Conservation (phyloP, 2,797 vertebrate genomes). For the Pelodytes ibericus region DNA sequence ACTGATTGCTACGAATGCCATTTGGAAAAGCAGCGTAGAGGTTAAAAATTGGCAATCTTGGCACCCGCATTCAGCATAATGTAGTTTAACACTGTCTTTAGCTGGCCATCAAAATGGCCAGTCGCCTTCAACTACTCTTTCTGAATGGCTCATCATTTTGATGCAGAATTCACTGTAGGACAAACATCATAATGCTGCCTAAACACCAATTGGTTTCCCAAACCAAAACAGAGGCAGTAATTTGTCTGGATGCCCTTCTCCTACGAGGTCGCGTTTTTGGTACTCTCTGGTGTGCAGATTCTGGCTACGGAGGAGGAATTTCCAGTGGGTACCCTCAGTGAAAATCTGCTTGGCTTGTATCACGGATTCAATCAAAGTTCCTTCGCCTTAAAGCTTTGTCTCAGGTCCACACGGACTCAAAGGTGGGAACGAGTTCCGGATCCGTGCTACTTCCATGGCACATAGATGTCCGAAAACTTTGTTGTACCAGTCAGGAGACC, state of each 20-base stretch:
- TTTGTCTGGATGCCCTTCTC: neutral
- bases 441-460: constrained; percentile 81
- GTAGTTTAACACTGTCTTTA: neutral
- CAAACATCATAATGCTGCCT: neutral
- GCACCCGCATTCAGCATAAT: neutral
- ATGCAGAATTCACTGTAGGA: neutral
- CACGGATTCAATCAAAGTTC: neutral
- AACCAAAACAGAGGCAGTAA: neutral
- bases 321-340: neutral
- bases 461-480: constrained; percentile 85
- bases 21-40: constrained; percentile 12
- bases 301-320: neutral
- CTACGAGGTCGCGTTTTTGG: neutral
- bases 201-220: neutral
- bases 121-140: neutral
- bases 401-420: constrained; percentile 71
- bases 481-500: constrained; percentile 88
- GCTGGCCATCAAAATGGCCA: neutral
- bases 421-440: constrained; percentile 80
- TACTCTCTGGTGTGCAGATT: neutral
- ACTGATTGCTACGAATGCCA: constrained; percentile 1
- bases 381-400: constrained; percentile 70
- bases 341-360: neutral
- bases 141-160: neutral
- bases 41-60: too few species aligned